Percentiles rank a stretch among this genome's conserved stretches.
Evolutionary conservation across 2,113 vertebrate species (phyloP).

Genomic region (Cichladusa arquata): DNA sequence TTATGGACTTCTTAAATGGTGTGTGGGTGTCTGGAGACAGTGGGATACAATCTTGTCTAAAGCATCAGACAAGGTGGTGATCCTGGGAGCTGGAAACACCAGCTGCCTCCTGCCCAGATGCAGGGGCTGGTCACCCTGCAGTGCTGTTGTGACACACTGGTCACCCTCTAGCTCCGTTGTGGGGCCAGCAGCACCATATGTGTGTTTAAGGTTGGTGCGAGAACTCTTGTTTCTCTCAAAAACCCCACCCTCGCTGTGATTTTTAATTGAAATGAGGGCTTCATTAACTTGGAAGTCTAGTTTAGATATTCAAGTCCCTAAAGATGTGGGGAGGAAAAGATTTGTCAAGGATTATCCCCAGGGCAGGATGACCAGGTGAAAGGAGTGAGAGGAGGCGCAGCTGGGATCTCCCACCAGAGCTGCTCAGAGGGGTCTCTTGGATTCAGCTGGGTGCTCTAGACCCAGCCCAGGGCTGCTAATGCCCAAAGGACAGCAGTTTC

Average conservation of each 20-base stretch:
- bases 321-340: not conserved
- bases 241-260: not conserved
- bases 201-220: not conserved
- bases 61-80: not conserved
- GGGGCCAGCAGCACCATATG: rapidly evolving
- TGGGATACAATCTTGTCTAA: not conserved
- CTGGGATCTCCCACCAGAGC: not conserved
- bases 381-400: not conserved
- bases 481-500: not conserved
- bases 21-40: not conserved
- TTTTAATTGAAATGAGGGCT: not conserved
- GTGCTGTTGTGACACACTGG: not conserved
- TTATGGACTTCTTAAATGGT: not conserved
- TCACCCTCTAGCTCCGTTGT: rapidly evolving
- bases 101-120: not conserved
- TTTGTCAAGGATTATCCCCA: not conserved
- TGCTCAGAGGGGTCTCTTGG: not conserved
- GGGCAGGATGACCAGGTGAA: not conserved
- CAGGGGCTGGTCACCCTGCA: not conserved
- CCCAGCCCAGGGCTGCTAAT: not conserved
- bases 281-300: not conserved
- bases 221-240: not conserved
- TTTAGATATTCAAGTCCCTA: not conserved
- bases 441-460: not conserved
- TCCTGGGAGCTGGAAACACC: not conserved